A percentile compares a stretch with the other conserved stretches of the same genome.
phyloP scores from a whole-genome alignment of 2,888 invertebrate species.

The Tetranychus truncatus region DNA sequence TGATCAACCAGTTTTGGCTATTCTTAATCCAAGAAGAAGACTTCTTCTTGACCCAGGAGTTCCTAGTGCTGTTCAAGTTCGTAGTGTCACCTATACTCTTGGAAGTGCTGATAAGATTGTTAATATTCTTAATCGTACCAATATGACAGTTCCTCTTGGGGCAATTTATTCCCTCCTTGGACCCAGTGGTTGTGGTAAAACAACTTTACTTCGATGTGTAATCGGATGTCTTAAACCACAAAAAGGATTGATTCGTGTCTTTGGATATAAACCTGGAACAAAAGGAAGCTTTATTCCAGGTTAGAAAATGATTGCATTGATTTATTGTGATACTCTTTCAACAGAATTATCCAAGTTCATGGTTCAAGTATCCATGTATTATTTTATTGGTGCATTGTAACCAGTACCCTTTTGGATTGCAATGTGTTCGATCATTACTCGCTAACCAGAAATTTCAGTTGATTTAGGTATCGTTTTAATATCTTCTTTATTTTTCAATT shows the following conservation, averaged over 20 bases:
- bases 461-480: background rate
- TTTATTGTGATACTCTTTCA: background rate
- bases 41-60: background rate
- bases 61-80: conserved; percentile 5
- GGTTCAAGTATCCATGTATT: background rate
- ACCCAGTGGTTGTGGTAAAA: conserved; percentile 16
- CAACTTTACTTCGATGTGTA: conserved; percentile 9
- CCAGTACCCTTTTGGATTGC: no score
- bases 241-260: conserved; percentile 11
- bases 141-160: conserved; percentile 11
- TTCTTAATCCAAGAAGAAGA: background rate
- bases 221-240: conserved; percentile 7
- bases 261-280: conserved; percentile 11
- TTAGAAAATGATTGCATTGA: background rate
- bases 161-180: conserved; percentile 12
- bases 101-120: background rate
- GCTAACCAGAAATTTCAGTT: no score
- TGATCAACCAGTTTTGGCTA: background rate
- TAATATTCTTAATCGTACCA: conserved; percentile 9
- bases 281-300: conserved; percentile 6
- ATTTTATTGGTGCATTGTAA: background rate
- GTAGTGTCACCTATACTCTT: conserved; percentile 4
- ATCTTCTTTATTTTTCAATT: background rate
- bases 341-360: background rate
- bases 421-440: no score